Conservation (phyloP, 2,797 vertebrate genomes). For the Sebastes itinus region DNA sequence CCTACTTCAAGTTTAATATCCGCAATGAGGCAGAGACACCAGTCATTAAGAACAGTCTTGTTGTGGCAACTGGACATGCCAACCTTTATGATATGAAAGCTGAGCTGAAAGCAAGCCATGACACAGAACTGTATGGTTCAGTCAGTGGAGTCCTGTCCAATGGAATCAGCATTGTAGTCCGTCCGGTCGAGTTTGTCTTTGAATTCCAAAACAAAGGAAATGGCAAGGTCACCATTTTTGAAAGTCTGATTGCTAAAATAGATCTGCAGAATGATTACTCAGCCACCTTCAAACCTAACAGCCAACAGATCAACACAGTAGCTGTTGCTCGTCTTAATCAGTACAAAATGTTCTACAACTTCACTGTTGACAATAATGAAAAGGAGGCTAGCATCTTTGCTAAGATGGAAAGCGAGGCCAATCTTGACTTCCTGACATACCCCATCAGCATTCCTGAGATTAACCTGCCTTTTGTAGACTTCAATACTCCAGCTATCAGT, state of each 20-base stretch:
- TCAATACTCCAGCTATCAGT: slow-evolving; percentile 82
- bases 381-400: slow-evolving; percentile 80
- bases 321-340: slow-evolving; percentile 87
- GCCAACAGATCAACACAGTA: slow-evolving; percentile 85
- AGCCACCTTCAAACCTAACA: slow-evolving; percentile 78
- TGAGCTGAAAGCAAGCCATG: slow-evolving; percentile 85
- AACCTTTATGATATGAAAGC: slow-evolving; percentile 80
- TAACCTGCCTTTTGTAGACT: slow-evolving; percentile 75
- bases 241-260: slow-evolving; percentile 86
- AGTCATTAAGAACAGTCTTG: slow-evolving; percentile 83
- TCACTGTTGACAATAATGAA: slow-evolving; percentile 84
- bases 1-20: slow-evolving; percentile 78
- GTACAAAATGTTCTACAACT: slow-evolving; percentile 86
- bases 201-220: slow-evolving; percentile 89
- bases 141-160: slow-evolving; percentile 87
- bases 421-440: slow-evolving; percentile 89
- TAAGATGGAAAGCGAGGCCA: slow-evolving; percentile 86
- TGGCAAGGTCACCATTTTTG: slow-evolving; percentile 83
- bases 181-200: slow-evolving; percentile 80
- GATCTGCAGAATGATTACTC: slow-evolving; percentile 90
- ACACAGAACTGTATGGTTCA: slow-evolving; percentile 83
- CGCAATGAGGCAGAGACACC: slow-evolving; percentile 85
- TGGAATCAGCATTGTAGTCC: slow-evolving; percentile 75
- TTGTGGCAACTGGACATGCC: slow-evolving; percentile 80
- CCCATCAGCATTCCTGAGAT: slow-evolving; percentile 89